phyloP scores from a whole-genome alignment of 2,797 vertebrate genomes.

The Echiichthys vipera region DNA sequence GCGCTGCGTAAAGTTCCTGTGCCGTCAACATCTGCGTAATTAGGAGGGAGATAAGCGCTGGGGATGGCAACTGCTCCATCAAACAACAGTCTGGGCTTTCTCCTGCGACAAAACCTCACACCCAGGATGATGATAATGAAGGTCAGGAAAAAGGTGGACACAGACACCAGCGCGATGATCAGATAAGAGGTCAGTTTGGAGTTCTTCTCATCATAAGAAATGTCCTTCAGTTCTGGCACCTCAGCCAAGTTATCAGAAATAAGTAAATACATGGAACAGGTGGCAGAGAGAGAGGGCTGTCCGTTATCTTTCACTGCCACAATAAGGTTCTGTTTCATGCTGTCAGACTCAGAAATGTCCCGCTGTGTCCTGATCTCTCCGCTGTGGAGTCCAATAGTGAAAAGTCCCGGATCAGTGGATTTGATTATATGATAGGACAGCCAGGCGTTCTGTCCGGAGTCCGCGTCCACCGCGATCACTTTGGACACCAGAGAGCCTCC shows the following conservation, averaged over 20 bases:
- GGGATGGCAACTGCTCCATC: constrained; percentile 42
- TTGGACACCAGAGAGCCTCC: constrained; percentile 84
- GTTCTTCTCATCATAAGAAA: neutral
- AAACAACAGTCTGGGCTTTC: constrained; percentile 35
- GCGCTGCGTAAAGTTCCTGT: too few relatives aligned
- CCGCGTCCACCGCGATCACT: constrained; percentile 87
- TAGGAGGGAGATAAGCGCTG: constrained; percentile 66
- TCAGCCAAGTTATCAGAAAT: too few relatives aligned
- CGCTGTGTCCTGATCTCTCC: constrained; percentile 82
- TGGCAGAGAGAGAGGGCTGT: constrained; percentile 62
- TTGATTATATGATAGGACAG: constrained; percentile 85
- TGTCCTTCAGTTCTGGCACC: too few relatives aligned
- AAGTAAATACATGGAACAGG: too few relatives aligned
- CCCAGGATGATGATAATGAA: too few relatives aligned
- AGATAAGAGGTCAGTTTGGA: constrained; percentile 62
- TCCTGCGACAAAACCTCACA: neutral
- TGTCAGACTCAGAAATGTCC: constrained; percentile 79
- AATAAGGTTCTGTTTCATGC: constrained; percentile 60
- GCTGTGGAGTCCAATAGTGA: constrained; percentile 79
- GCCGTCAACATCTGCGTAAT: constrained; percentile 59
- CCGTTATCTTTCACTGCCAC: constrained; percentile 73
- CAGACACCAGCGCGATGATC: constrained; percentile 42
- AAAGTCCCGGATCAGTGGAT: constrained; percentile 87
- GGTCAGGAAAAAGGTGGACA: constrained; percentile 64
- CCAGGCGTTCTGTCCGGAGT: constrained; percentile 86